Evolutionary conservation across 2,797 vertebrate genomes (phyloP).

Genomic region (Spondyliosoma cantharus): DNA sequence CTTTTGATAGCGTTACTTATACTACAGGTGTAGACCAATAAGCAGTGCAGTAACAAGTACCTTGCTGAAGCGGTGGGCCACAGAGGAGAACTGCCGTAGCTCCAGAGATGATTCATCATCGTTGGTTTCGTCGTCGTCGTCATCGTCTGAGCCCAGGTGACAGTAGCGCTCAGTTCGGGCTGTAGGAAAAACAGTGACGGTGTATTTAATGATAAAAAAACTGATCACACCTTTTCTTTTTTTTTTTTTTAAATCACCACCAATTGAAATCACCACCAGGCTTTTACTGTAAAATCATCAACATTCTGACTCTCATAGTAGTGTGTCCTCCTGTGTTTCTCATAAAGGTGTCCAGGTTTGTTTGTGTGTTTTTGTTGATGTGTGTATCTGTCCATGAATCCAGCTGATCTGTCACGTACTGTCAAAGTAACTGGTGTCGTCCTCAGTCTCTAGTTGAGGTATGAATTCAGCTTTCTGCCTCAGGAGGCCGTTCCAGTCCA

Average conservation of each 20-base stretch:
- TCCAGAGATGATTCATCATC: constrained; percentile 91
- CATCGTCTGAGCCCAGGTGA: constrained; percentile 89
- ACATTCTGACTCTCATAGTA: background rate
- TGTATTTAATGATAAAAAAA: constrained; percentile 11
- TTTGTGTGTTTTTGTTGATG: background rate
- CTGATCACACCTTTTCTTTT: background rate
- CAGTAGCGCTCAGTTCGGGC: constrained; percentile 91
- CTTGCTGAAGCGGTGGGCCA: constrained; percentile 96
- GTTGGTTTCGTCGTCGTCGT: constrained; percentile 90
- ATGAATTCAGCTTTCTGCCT: constrained; percentile 95
- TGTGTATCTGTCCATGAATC: constrained; percentile 17
- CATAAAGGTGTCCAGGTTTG: background rate
- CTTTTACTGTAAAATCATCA: background rate
- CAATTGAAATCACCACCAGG: background rate
- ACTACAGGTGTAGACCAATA: background rate
- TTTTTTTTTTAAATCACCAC: no score
- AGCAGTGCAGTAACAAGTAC: constrained; percentile 65
- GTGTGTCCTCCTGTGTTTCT: background rate
- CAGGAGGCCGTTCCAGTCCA: constrained; percentile 93
- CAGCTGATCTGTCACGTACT: constrained; percentile 80
- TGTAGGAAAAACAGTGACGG: constrained; percentile 59
- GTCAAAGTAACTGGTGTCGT: constrained; percentile 96
- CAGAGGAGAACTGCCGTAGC: constrained; percentile 94
- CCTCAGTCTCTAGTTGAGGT: constrained; percentile 92
- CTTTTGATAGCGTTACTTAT: background rate